Evolutionary conservation across 2,888 invertebrate species (phyloP).

Genomic region (Oscheius sp.): DNA sequence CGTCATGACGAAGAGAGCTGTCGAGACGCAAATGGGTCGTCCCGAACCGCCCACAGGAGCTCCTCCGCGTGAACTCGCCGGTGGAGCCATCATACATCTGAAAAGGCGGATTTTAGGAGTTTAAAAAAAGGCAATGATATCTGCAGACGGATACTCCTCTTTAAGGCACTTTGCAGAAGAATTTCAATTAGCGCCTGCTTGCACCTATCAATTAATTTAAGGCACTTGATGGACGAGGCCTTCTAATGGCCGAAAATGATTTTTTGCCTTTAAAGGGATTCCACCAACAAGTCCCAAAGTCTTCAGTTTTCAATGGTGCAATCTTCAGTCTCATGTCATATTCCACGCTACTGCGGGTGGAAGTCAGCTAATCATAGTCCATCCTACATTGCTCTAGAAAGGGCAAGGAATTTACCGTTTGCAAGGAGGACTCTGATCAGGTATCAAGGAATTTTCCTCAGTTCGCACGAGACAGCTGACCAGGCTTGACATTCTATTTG

Average conservation of each 20-base stretch:
- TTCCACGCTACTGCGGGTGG: conserved; percentile 31
- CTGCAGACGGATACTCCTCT: background rate
- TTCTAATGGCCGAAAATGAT: too few species aligned
- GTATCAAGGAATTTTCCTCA: too few species aligned
- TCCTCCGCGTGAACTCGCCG: conserved; percentile 22
- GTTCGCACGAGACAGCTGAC: too few species aligned
- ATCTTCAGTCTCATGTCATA: conserved; percentile 2
- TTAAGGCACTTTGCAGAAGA: background rate
- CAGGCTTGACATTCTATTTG: too few species aligned
- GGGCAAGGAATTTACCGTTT: background rate
- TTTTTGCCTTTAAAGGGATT: too few species aligned
- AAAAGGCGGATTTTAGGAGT: too few species aligned
- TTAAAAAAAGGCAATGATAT: too few species aligned
- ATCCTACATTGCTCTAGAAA: background rate
- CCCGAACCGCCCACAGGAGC: conserved; percentile 40
- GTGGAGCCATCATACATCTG: conserved; percentile 33
- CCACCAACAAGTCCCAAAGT: too few species aligned
- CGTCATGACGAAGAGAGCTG: conserved; percentile 43
- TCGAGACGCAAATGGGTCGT: conserved; percentile 43
- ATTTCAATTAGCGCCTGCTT: conserved; percentile 6
- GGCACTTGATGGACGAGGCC: conserved; percentile 1
- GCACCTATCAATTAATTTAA: conserved; percentile 4
- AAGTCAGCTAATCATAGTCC: background rate
- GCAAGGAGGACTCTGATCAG: background rate
- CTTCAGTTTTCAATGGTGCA: too few species aligned